phyloP scores from a whole-genome alignment of 2,888 invertebrate genomes.

The Cheilosia grossa region DNA sequence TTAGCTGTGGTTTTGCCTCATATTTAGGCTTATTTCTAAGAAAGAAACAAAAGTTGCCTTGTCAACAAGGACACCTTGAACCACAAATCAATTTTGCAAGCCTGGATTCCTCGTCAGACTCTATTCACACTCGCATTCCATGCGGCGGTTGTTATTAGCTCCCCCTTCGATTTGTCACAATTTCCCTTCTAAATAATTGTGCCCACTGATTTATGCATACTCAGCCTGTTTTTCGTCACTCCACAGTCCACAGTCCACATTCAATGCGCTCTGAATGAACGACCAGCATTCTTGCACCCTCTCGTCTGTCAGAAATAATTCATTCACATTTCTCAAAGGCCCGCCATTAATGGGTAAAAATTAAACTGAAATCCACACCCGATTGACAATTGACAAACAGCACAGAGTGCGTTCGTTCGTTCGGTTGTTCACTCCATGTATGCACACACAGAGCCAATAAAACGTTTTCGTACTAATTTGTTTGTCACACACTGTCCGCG shows the following conservation, averaged over 20 bases:
- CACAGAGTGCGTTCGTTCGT: constrained; percentile 34
- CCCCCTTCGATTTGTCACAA: constrained; percentile 39
- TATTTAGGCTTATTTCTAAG: no score
- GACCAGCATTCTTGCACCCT: constrained; percentile 54
- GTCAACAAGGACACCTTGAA: no score
- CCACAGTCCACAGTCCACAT: background rate
- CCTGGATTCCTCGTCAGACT: background rate
- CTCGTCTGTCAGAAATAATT: constrained; percentile 60
- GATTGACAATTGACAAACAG: constrained; percentile 68
- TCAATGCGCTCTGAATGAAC: background rate
- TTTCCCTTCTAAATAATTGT: constrained; percentile 25
- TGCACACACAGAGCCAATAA: constrained; percentile 55
- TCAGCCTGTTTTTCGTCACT: constrained; percentile 4
- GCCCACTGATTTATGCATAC: constrained; percentile 40
- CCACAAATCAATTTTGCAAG: no score
- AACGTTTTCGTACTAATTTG: constrained; percentile 71
- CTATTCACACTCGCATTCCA: constrained; percentile 21
- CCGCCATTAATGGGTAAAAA: constrained; percentile 60
- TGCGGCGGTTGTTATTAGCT: constrained; percentile 7
- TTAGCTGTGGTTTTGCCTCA: no score
- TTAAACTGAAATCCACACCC: constrained; percentile 70
- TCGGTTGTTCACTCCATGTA: constrained; percentile 17
- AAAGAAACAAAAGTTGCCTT: no score
- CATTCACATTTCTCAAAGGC: constrained; percentile 62
- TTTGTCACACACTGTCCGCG: constrained; percentile 70